Evolutionary conservation across 1,140 invertebrate genomes (phyloP).

Genomic region (Chelonus insularis): DNA sequence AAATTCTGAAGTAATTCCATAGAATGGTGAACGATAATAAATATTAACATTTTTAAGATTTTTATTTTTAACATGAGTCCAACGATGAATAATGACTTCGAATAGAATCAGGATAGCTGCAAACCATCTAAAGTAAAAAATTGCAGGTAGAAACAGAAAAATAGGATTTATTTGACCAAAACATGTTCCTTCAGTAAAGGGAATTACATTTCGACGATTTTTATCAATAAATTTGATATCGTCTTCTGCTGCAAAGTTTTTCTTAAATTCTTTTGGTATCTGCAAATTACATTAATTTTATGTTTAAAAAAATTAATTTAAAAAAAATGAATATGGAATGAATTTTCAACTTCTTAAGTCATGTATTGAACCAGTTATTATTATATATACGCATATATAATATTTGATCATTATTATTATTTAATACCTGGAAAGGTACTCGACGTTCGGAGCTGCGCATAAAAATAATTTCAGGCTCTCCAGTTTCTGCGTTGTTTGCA

Average conservation of each 20-base stretch:
- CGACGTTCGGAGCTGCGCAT: slow-evolving; percentile 29
- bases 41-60: slow-evolving; percentile 57
- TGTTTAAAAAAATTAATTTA: background rate
- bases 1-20: slow-evolving; percentile 63
- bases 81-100: slow-evolving; percentile 57
- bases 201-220: slow-evolving; percentile 32
- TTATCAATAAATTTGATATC: slow-evolving; percentile 36
- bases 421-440: slow-evolving; percentile 50
- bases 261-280: slow-evolving; percentile 49
- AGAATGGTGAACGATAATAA: slow-evolving; percentile 64
- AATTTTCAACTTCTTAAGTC: too few species aligned
- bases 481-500: slow-evolving; percentile 50
- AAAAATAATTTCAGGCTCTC: slow-evolving; percentile 45
- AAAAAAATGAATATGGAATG: slow-evolving; percentile 4
- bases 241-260: slow-evolving; percentile 32
- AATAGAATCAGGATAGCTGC: slow-evolving; percentile 43
- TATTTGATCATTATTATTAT: too few species aligned
- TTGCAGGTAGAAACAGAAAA: slow-evolving; percentile 45
- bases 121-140: slow-evolving; percentile 50
- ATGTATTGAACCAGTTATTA: too few species aligned
- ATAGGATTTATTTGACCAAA: slow-evolving; percentile 50
- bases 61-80: slow-evolving; percentile 64
- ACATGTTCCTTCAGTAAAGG: slow-evolving; percentile 41
- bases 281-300: slow-evolving; percentile 27
- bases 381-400: too few species aligned